Conservation (phyloP, 2,888 invertebrate species). For the Lasioglossum vierecki region DNA sequence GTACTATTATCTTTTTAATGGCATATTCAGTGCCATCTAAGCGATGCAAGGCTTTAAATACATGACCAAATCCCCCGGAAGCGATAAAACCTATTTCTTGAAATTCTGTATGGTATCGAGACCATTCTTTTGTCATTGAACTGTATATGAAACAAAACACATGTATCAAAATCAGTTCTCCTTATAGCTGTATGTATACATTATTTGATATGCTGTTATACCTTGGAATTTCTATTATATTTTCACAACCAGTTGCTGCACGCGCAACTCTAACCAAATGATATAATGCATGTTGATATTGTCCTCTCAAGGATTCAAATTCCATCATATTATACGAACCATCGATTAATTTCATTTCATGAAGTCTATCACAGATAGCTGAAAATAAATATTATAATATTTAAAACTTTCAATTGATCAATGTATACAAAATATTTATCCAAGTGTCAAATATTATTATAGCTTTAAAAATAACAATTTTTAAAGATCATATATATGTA, state of each 20-base stretch:
- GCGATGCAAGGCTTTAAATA: conserved; percentile 90
- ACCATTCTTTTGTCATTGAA: conserved; percentile 84
- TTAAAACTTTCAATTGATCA: not conserved
- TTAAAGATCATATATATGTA: not conserved
- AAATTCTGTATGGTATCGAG: conserved; percentile 89
- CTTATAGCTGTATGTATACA: not conserved
- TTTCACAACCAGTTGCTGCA: conserved; percentile 76
- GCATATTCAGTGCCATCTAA: conserved; percentile 92
- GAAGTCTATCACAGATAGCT: conserved; percentile 88
- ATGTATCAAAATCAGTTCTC: not conserved
- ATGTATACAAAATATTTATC: not conserved
- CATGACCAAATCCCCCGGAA: conserved; percentile 91
- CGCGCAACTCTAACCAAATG: conserved; percentile 87
- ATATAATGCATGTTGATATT: conserved; percentile 88
- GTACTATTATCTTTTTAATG: conserved; percentile 90
- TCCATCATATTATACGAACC: conserved; percentile 89
- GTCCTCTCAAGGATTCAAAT: conserved; percentile 88
- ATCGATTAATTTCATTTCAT: conserved; percentile 89
- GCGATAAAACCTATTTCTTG: conserved; percentile 89
- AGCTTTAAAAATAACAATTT: not conserved
- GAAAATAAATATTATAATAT: conserved; percentile 50
- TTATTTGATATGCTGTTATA: conserved; percentile 50
- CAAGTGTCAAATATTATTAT: not conserved
- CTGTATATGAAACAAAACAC: conserved; percentile 50
- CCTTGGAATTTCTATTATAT: conserved; percentile 71